A percentile compares a stretch with the other conserved stretches of the same genome.
Evolutionary conservation across 2,113 vertebrate genomes (phyloP).

Genomic region (Lates calcarifer): DNA sequence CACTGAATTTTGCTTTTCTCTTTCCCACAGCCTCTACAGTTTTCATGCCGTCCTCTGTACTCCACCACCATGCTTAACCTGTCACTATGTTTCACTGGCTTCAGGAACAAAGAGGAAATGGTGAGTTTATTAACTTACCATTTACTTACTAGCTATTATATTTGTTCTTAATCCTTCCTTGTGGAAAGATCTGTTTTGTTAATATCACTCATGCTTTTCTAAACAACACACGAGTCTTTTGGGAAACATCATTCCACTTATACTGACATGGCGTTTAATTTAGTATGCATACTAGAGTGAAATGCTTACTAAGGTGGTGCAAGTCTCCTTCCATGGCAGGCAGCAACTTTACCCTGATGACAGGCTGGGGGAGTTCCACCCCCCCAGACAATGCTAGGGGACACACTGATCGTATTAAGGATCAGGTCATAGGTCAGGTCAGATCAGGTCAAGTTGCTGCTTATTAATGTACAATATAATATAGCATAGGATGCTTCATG

Average conservation of each 20-base stretch:
- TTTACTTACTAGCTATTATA: background rate
- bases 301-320: too few relatives aligned
- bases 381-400: too few relatives aligned
- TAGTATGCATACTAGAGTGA: background rate
- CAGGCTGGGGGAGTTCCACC: background rate
- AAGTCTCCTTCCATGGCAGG: background rate
- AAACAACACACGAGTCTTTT: too few relatives aligned
- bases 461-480: too few relatives aligned
- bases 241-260: background rate
- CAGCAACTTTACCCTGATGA: background rate
- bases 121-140: slow-evolving; percentile 82
- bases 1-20: background rate
- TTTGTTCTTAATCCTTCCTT: too few relatives aligned
- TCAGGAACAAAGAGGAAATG: slow-evolving; percentile 95
- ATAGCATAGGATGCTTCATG: background rate
- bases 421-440: too few relatives aligned
- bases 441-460: too few relatives aligned
- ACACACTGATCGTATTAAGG: too few relatives aligned
- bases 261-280: background rate
- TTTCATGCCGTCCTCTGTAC: slow-evolving; percentile 93
- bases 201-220: too few relatives aligned
- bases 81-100: slow-evolving; percentile 96
- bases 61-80: slow-evolving; percentile 94
- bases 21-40: slow-evolving; percentile 89
- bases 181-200: background rate